These are phyloP conservation scores for Scomber japonicus DNA, from an alignment of 2,113 vertebrate genomes.

Conservation along the genomic window DNA sequence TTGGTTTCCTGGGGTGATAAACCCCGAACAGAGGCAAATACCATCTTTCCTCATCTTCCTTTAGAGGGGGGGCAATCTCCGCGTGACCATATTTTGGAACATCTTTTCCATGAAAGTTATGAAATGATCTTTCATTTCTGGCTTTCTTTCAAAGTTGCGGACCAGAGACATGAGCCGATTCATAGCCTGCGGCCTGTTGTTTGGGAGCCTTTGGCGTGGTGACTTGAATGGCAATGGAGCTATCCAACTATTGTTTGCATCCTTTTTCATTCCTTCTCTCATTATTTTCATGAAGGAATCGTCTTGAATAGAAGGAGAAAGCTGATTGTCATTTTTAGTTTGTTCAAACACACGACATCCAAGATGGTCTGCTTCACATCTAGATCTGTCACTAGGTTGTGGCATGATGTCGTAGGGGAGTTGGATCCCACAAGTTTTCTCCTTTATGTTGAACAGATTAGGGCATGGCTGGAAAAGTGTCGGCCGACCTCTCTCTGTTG, in stretches of 20 bases:
- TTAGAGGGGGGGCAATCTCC: neutral
- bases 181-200: slow-evolving; percentile 22
- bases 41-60: neutral
- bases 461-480: slow-evolving; percentile 12
- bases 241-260: slow-evolving; percentile 31
- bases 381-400: neutral
- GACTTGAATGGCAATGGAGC: slow-evolving; percentile 30
- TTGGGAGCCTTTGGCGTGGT: slow-evolving; percentile 11
- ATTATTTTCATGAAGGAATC: slow-evolving; percentile 32
- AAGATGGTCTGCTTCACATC: slow-evolving; percentile 25
- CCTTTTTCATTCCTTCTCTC: slow-evolving; percentile 6
- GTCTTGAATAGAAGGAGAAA: slow-evolving; percentile 35
- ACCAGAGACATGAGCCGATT: slow-evolving; percentile 25
- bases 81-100: neutral
- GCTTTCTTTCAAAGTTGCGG: slow-evolving; percentile 5
- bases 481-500: rapidly evolving
- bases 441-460: slow-evolving; percentile 25
- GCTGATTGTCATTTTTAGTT: slow-evolving; percentile 27
- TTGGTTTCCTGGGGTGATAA: slow-evolving; percentile 16
- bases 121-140: neutral
- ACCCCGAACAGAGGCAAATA: slow-evolving; percentile 19
- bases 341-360: slow-evolving; percentile 26
- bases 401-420: neutral
- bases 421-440: slow-evolving; percentile 17
- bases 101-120: neutral